A percentile compares a stretch with the other conserved stretches of the same genome.
phyloP scores from a whole-genome alignment of 2,888 invertebrate genomes.

The Meiosimyza platycephala region DNA sequence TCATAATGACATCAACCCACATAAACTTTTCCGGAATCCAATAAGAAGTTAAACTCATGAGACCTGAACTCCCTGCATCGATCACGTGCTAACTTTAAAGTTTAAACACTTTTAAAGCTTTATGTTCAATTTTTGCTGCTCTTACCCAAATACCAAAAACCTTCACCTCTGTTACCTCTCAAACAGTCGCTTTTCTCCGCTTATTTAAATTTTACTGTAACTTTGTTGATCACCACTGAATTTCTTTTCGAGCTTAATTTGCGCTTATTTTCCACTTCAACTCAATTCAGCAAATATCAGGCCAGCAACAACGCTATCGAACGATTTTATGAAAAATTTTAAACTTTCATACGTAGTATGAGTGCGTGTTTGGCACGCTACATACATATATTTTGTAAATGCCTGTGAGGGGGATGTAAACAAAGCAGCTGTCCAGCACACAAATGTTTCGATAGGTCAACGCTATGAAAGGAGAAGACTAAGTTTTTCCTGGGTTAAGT shows the following conservation, averaged over 20 bases:
- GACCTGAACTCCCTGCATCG: neutral
- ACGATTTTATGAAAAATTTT: too few species aligned
- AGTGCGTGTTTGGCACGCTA: too few species aligned
- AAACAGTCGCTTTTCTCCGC: neutral
- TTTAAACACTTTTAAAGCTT: neutral
- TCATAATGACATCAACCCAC: too few species aligned
- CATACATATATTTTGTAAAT: too few species aligned
- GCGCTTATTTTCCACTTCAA: slow-evolving; percentile 26
- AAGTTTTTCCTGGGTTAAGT: too few species aligned
- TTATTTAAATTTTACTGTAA: too few species aligned
- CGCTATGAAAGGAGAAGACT: neutral
- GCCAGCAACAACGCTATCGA: too few species aligned
- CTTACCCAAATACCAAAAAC: too few species aligned
- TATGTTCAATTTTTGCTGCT: too few species aligned
- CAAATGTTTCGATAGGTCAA: slow-evolving; percentile 3
- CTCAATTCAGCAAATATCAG: neutral
- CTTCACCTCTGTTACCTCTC: neutral
- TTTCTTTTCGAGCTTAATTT: slow-evolving; percentile 24
- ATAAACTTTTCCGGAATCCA: neutral
- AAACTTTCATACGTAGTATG: too few species aligned
- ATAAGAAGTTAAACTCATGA: neutral
- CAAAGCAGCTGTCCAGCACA: neutral
- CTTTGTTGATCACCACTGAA: neutral
- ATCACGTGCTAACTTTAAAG: neutral
- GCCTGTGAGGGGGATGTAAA: neutral